Evolutionary conservation across 2,888 invertebrate genomes (phyloP).

Genomic region (Stictocephala bisonia): DNA sequence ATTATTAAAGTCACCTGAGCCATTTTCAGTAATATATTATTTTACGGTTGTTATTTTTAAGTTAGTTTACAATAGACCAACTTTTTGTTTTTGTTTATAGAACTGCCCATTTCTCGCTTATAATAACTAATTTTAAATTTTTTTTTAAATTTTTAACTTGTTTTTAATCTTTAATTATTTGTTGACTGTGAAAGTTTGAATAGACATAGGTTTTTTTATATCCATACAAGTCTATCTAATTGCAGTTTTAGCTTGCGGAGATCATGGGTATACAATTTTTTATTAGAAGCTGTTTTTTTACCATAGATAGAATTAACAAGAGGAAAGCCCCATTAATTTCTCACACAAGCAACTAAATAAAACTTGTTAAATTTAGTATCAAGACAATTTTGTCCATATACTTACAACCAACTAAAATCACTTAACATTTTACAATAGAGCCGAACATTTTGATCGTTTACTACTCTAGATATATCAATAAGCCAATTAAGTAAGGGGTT

Average conservation of each 20-base stretch:
- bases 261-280: neutral
- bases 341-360: neutral
- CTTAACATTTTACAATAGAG: neutral
- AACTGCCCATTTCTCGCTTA: too few species aligned
- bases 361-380: neutral
- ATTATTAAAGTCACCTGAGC: too few species aligned
- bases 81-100: too few species aligned
- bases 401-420: neutral
- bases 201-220: too few species aligned
- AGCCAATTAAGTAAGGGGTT: neutral
- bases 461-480: neutral
- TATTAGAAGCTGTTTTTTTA: neutral
- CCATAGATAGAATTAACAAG: neutral
- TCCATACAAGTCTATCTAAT: neutral
- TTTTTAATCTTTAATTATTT: too few species aligned
- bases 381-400: neutral
- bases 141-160: too few species aligned
- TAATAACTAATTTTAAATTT: too few species aligned
- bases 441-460: neutral
- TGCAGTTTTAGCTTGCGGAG: neutral
- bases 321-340: slow-evolving; percentile 4
- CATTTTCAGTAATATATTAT: too few species aligned
- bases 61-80: too few species aligned
- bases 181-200: too few species aligned
- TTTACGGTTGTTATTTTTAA: too few species aligned